These are phyloP conservation scores for Pteropus alecto DNA, from an alignment of 2,113 vertebrate genomes.

Conservation along the genomic window DNA sequence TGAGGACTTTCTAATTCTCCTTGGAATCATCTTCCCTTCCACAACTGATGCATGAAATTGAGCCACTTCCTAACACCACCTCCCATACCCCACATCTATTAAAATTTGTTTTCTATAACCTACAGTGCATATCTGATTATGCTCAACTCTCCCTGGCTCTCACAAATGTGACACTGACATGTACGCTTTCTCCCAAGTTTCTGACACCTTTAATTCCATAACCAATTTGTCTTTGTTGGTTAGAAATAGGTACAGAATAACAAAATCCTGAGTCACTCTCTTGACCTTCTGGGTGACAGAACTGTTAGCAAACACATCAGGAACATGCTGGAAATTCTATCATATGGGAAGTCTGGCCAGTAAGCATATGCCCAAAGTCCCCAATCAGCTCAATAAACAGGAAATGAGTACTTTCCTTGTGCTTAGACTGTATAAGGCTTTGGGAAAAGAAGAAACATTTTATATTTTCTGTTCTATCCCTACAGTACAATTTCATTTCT, in stretches of 20 bases:
- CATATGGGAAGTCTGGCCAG: not conserved
- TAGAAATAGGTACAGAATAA: conserved; percentile 36
- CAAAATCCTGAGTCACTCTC: conserved; percentile 27
- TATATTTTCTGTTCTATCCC: not conserved
- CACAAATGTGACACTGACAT: not conserved
- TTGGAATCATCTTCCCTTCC: not conserved
- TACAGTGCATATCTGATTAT: not conserved
- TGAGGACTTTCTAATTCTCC: not conserved
- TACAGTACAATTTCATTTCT: not conserved
- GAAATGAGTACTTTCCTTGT: not conserved
- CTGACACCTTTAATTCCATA: conserved; percentile 41
- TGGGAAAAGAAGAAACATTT: not conserved
- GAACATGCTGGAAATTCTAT: not conserved
- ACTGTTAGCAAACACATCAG: conserved; percentile 15
- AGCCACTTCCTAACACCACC: not conserved
- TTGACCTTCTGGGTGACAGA: conserved; percentile 39
- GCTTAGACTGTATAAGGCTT: not conserved
- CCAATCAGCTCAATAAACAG: not conserved
- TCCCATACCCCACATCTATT: not conserved
- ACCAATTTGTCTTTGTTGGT: conserved; percentile 51
- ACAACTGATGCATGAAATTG: not conserved
- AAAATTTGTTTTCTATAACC: not conserved
- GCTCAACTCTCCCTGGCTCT: not conserved
- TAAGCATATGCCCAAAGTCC: not conserved
- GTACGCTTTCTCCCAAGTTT: conserved; percentile 5